Base-by-base conservation (phyloP, 2,888 invertebrate species). In the Luperina nickerlii region DNA sequence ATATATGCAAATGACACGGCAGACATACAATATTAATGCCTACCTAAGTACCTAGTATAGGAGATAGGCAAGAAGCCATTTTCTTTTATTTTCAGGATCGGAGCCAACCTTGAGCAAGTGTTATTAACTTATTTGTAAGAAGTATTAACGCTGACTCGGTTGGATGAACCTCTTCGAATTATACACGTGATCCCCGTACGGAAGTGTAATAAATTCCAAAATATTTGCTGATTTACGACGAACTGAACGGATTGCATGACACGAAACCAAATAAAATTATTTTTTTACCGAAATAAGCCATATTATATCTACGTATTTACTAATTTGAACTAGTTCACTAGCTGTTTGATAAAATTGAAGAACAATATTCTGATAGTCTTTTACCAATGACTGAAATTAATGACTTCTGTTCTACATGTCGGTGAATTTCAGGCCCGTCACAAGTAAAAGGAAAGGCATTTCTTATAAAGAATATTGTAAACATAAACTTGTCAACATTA, bases 1-100 rank as follows among this genome's bases (percentile, higher is more conserved):
- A 79, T 74, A 45, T 85, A 89, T 87, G 85, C 73, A 82, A 88
- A 89, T 84, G 78, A 85, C 67, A 83, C 63, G 72, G n/a, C 76
- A 78, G 71, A 48, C 71, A 72, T 76, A 75, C 45, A 83, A 65
- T 83, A 74, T 75, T 73, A 75, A 83, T 81, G 78, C 20, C 67
- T 79, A 67, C 78, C 38, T 38, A 38, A 38, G 38, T 38, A 38
- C 38, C 48, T 72, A 66, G 75, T 57, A 42, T 76, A 78, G 20
- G 67, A 72, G 74, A 66, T 70, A 76, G 67, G 32, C 65, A 51
- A 51, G 70, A 38, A 73, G 66, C 69, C 42, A 73, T 81, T 79
- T 76, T 74, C 63, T 78, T 79, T 85, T 84, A 73, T 82, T 71
- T 81, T 78, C 62, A 81, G 70, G 54, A 63, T 42, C 48, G n/a